phyloP scores from a whole-genome alignment of 2,888 invertebrate genomes.

The Sericinus montela region DNA sequence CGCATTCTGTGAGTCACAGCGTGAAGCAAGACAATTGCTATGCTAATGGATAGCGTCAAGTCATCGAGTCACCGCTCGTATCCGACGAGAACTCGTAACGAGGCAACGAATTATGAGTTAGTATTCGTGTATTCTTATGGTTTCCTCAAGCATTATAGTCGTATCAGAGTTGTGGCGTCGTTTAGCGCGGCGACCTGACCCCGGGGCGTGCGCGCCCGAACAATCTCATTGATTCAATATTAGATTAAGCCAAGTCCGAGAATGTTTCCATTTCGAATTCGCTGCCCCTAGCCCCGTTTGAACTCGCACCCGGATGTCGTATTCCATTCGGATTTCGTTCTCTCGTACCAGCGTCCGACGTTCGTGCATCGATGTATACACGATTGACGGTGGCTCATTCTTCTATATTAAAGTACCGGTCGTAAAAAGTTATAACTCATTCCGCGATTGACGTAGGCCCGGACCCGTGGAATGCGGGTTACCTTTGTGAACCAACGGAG shows the following conservation, averaged over 20 bases:
- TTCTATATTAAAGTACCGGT: constrained; percentile 17
- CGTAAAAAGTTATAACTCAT: constrained; percentile 33
- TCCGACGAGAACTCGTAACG: constrained; percentile 28
- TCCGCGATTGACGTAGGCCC: constrained; percentile 19
- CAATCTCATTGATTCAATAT: constrained; percentile 66
- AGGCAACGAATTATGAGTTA: constrained; percentile 10
- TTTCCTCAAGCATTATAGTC: constrained; percentile 2
- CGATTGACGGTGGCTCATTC: constrained; percentile 46
- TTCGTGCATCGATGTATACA: constrained; percentile 32
- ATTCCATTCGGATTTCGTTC: constrained; percentile 61
- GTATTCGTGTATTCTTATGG: constrained; percentile 9
- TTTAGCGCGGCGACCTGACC: constrained; percentile 66
- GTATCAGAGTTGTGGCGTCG: constrained; percentile 54
- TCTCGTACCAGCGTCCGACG: constrained; percentile 48
- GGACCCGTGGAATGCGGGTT: constrained; percentile 11
- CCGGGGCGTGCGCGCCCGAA: constrained; percentile 46
- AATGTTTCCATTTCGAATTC: constrained; percentile 65
- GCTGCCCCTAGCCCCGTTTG: constrained; percentile 37
- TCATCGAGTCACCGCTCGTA: constrained; percentile 24
- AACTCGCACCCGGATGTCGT: constrained; percentile 74
- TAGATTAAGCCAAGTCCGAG: constrained; percentile 63
- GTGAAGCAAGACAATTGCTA: constrained; percentile 30
- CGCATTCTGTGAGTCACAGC: constrained; percentile 43
- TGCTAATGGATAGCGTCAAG: constrained; percentile 36
- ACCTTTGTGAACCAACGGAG: neutral